Conservation (phyloP, 2,797 vertebrate species). For the Xenops minutus region DNA sequence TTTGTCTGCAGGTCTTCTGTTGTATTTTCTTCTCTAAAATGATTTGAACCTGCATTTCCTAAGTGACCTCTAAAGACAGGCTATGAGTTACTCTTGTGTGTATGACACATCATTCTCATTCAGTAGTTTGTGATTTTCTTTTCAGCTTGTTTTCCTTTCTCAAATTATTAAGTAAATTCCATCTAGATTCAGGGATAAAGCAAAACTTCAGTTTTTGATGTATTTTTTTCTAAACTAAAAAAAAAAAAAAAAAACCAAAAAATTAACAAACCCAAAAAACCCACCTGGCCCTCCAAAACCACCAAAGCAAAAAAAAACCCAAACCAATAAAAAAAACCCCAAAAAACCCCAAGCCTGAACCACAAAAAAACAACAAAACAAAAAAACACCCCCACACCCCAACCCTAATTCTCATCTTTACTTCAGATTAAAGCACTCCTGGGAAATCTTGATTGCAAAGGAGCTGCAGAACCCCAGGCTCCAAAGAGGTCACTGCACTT, state of each 20-base stretch:
- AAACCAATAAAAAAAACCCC: background rate
- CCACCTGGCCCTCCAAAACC: no score
- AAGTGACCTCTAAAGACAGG: background rate
- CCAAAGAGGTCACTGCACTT: background rate
- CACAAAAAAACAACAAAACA: background rate
- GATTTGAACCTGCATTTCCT: background rate
- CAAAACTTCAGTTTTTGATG: background rate
- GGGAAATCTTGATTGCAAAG: constrained; percentile 1
- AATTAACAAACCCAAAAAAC: no score
- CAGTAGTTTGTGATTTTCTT: background rate
- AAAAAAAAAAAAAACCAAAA: background rate
- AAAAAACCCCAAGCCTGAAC: background rate
- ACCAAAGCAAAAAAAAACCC: no score
- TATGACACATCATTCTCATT: background rate
- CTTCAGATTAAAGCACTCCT: background rate
- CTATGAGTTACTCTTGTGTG: background rate
- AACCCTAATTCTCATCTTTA: background rate
- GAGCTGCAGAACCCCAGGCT: background rate
- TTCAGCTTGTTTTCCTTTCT: background rate
- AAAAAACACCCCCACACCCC: no score
- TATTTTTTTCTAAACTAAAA: background rate
- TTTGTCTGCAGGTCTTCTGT: background rate
- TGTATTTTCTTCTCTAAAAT: background rate
- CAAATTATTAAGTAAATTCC: background rate
- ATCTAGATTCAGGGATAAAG: background rate